Evolutionary conservation across 30 jellyfish, hydroid and myxozoan species (phyloP).

Genomic region (Chrysaora quinquecirrha): DNA sequence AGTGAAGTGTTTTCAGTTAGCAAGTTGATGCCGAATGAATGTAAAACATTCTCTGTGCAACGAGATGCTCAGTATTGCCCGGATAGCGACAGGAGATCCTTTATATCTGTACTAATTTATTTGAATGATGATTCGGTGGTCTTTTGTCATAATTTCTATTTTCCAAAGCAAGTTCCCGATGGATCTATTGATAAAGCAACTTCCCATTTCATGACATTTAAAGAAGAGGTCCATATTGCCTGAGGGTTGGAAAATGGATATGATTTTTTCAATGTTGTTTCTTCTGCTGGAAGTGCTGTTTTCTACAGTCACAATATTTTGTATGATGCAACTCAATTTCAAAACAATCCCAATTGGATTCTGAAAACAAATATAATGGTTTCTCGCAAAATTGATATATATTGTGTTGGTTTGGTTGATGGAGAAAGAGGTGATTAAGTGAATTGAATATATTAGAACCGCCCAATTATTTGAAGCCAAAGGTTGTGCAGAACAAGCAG

Average conservation of each 20-base stretch:
- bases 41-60: slow-evolving; percentile 23
- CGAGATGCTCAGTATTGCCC: slow-evolving; percentile 74
- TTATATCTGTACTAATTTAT: slow-evolving; percentile 45
- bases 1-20: slow-evolving; percentile 34
- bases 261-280: slow-evolving; percentile 10
- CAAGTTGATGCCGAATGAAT: neutral
- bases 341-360: slow-evolving; percentile 1
- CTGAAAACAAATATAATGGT: slow-evolving; percentile 51
- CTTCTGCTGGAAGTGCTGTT: slow-evolving; percentile 52
- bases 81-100: slow-evolving; percentile 54
- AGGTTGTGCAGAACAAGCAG: slow-evolving; percentile 10
- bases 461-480: slow-evolving; percentile 50
- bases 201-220: slow-evolving; percentile 22
- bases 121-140: slow-evolving; percentile 61
- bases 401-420: slow-evolving; percentile 40
- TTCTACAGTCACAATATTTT: slow-evolving; percentile 54
- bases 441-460: slow-evolving; percentile 43
- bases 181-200: neutral
- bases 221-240: slow-evolving; percentile 33
- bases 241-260: slow-evolving; percentile 66
- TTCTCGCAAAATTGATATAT: neutral
- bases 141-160: slow-evolving; percentile 50
- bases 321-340: slow-evolving; percentile 35
- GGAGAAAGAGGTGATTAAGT: slow-evolving; percentile 60
- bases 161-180: too few species aligned